A percentile compares a stretch with the other conserved stretches of the same genome.
These are phyloP conservation scores for Genyomyrus donnyi DNA, from an alignment of 2,113 vertebrate species.

Conservation along the genomic window DNA sequence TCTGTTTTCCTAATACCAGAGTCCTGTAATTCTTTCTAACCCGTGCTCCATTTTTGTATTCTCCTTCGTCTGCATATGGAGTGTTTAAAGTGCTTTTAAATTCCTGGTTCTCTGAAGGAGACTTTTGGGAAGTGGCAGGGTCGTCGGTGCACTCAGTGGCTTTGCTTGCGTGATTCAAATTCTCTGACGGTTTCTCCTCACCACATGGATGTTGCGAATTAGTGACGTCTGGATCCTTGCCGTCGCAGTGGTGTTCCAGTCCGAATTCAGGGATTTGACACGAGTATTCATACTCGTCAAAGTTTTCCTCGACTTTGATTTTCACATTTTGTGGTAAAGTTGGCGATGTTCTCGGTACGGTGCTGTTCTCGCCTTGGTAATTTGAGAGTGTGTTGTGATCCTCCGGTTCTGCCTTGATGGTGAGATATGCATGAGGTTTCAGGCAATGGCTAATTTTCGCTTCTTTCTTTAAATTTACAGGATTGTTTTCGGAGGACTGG, in stretches of 20 bases:
- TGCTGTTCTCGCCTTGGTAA: slow-evolving; percentile 39
- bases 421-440: slow-evolving; percentile 65
- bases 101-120: slow-evolving; percentile 73
- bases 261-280: slow-evolving; percentile 54
- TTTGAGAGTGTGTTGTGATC: slow-evolving; percentile 53
- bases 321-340: slow-evolving; percentile 79
- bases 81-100: slow-evolving; percentile 78
- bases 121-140: slow-evolving; percentile 65
- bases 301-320: slow-evolving; percentile 90
- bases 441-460: slow-evolving; percentile 47
- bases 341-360: slow-evolving; percentile 43
- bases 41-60: slow-evolving; percentile 78
- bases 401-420: slow-evolving; percentile 67
- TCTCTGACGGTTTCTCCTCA: slow-evolving; percentile 54
- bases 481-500: slow-evolving; percentile 58
- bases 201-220: slow-evolving; percentile 45
- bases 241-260: slow-evolving; percentile 67
- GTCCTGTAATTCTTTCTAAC: slow-evolving; percentile 83
- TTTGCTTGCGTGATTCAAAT: slow-evolving; percentile 55
- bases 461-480: slow-evolving; percentile 64
- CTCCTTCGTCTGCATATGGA: slow-evolving; percentile 75
- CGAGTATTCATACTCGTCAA: slow-evolving; percentile 77
- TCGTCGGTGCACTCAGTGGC: slow-evolving; percentile 45
- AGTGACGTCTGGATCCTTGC: slow-evolving; percentile 64
- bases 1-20: slow-evolving; percentile 74